These are phyloP conservation scores for Paratrypauchen microcephalus DNA, from an alignment of 2,797 vertebrate species.

Conservation along the genomic window DNA sequence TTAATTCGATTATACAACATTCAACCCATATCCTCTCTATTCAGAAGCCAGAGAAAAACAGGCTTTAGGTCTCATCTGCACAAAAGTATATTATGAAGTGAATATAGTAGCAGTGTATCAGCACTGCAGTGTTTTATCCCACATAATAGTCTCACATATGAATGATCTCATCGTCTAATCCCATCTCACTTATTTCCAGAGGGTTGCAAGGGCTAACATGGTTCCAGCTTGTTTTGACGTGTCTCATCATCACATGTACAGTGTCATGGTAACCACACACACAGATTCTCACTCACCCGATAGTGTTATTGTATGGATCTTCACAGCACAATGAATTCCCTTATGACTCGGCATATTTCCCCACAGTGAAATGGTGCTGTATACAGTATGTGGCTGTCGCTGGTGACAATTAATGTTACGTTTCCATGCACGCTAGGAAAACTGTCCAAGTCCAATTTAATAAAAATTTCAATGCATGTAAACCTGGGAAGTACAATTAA, in stretches of 20 bases:
- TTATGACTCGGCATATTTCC: constrained; percentile 39
- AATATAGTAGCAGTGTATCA: constrained; percentile 30
- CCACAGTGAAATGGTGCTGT: constrained; percentile 35
- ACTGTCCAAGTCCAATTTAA: too few species aligned
- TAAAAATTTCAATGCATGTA: too few species aligned
- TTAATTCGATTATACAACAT: constrained; percentile 45
- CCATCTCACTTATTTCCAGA: constrained; percentile 54
- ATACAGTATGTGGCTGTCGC: constrained; percentile 51
- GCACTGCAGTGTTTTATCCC: constrained; percentile 50
- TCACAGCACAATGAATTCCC: constrained; percentile 42
- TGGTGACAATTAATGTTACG: constrained; percentile 73
- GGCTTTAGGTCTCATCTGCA: constrained; percentile 21
- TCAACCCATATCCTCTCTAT: constrained; percentile 20
- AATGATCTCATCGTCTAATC: constrained; percentile 67
- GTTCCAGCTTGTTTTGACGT: constrained; percentile 56
- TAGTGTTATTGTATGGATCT: constrained; percentile 34
- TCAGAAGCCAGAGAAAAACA: constrained; percentile 23
- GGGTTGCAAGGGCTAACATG: constrained; percentile 43
- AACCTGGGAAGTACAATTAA: too few species aligned
- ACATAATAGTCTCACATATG: constrained; percentile 58
- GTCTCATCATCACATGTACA: constrained; percentile 38
- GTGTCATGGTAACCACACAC: constrained; percentile 16
- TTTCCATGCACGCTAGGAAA: too few species aligned
- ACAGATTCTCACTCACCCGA: constrained; percentile 18
- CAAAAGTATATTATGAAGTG: constrained; percentile 30